Percentiles rank a stretch among this genome's conserved stretches.
These are phyloP conservation scores for Falco cherrug DNA, from an alignment of 2,797 vertebrate species.

Conservation along the genomic window DNA sequence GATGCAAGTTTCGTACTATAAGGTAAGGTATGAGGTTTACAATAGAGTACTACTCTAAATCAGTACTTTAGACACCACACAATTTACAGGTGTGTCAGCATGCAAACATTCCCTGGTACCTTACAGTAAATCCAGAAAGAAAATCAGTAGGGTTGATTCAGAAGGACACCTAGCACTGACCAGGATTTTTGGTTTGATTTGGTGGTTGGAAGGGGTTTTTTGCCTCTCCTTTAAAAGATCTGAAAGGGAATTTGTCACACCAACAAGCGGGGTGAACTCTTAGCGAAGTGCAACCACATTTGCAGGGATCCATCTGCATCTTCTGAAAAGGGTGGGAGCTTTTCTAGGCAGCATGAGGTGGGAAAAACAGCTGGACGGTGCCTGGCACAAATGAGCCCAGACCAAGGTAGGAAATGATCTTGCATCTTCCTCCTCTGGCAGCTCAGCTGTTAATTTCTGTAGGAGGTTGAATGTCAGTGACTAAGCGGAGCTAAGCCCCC, in stretches of 20 bases:
- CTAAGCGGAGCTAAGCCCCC: background rate
- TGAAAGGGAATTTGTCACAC: background rate
- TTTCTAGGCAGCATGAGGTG: background rate
- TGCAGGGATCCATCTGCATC: background rate
- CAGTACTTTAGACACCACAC: background rate
- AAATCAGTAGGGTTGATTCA: background rate
- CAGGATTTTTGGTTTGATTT: background rate
- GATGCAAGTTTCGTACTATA: background rate
- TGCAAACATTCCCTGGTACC: background rate
- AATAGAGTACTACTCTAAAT: background rate
- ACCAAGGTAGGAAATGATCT: background rate
- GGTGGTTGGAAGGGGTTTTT: background rate
- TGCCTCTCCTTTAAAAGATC: background rate
- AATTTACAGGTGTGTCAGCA: background rate
- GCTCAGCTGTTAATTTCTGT: background rate
- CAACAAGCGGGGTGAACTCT: background rate
- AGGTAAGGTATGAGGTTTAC: background rate
- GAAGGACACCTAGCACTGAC: background rate
- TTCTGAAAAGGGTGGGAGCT: background rate
- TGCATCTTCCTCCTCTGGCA: background rate
- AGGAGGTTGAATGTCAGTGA: background rate
- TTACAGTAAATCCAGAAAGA: background rate
- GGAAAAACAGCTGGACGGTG: background rate
- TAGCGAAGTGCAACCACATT: fast-evolving
- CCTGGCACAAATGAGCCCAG: background rate